Evolutionary conservation across 2,888 invertebrate species (phyloP), one percentile per base, ranked within the genome.

Genomic region (Coenonympha glycerion): DNA sequence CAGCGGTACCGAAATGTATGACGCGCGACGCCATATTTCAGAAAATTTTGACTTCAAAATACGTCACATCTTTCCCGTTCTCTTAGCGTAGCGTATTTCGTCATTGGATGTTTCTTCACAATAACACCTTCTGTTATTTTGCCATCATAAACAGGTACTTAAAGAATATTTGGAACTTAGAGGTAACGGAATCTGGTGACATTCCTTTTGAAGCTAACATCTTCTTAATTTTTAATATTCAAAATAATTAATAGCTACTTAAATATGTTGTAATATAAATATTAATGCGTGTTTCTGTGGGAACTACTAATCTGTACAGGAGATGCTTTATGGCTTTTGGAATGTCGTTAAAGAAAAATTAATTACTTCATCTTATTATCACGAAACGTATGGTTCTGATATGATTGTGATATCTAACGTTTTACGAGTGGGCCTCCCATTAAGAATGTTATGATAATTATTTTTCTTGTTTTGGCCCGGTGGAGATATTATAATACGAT

Each of bases 311-410:
- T 54, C 33, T 42, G 47, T 52, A 16, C 52, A 21, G 15, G 13
- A 31, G 30, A 48, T 47, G 28, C 34, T 52, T 53, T 53, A 52
- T 52, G 47, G 41, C 24, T 36, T 53, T 57, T 42, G 16, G 24
- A 24, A 41, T 44, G 49, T 49, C 44, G 30, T 52, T 57, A 52
- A 50, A 26, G 22, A 49, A 33, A 21, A 49, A 50, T 55, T 55
- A 45, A 50, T 59, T 50, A 55, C 39, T 37, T 40, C 28, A 33
- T 28, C 28, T 44, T 49, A 55, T 49, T 57, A 49, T 55, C 44
- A 57, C 8, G 21, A 39, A 49, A 33, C 46, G 41, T 28, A 45
- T 34, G 19, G 21, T n/a, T 33, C 2, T 28, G 40, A 47, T 52
- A 48, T 44, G 8, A 50, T 52, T 42, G 52, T 47, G 33, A 47